Conservation (phyloP, 2,888 invertebrate species). For the Oscheius sp. region DNA sequence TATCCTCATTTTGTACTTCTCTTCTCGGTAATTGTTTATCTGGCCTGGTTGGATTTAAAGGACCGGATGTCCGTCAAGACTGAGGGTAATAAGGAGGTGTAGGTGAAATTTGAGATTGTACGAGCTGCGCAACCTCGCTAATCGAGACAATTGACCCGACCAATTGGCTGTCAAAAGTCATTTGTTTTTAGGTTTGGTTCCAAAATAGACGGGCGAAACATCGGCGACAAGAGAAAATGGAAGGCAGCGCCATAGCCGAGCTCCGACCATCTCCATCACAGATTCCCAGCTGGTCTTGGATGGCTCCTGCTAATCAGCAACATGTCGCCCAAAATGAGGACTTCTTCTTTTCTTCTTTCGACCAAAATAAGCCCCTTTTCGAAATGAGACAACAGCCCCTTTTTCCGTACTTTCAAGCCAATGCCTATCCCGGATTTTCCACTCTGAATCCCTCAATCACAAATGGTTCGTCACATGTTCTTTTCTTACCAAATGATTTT, state of each 20-base stretch:
- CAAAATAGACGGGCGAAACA: conserved; percentile 73
- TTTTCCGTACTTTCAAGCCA: conserved; percentile 20
- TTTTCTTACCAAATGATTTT: background rate
- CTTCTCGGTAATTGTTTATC: background rate
- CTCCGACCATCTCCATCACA: conserved; percentile 33
- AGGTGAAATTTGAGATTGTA: conserved; percentile 27
- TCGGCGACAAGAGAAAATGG: conserved; percentile 64
- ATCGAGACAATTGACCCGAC: conserved; percentile 25
- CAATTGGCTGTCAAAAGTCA: conserved; percentile 25
- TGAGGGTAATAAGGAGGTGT: conserved; percentile 32
- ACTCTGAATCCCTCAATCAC: conserved; percentile 9
- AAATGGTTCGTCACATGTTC: background rate
- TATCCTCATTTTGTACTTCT: background rate
- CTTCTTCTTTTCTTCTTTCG: conserved; percentile 24
- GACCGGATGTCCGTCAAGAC: conserved; percentile 27
- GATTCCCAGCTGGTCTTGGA: conserved; percentile 36
- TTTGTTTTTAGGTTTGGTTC: conserved; percentile 70
- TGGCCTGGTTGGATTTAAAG: conserved; percentile 3
- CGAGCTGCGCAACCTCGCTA: conserved; percentile 22
- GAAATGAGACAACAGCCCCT: conserved; percentile 25
- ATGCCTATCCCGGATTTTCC: conserved; percentile 14
- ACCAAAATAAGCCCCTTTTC: conserved; percentile 26
- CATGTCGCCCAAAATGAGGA: conserved; percentile 11
- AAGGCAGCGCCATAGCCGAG: conserved; percentile 37
- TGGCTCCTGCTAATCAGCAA: conserved; percentile 24